A percentile compares a stretch with the other conserved stretches of the same genome.
Evolutionary conservation across 2,113 vertebrate genomes (phyloP).

Genomic region (Macrotis lagotis): DNA sequence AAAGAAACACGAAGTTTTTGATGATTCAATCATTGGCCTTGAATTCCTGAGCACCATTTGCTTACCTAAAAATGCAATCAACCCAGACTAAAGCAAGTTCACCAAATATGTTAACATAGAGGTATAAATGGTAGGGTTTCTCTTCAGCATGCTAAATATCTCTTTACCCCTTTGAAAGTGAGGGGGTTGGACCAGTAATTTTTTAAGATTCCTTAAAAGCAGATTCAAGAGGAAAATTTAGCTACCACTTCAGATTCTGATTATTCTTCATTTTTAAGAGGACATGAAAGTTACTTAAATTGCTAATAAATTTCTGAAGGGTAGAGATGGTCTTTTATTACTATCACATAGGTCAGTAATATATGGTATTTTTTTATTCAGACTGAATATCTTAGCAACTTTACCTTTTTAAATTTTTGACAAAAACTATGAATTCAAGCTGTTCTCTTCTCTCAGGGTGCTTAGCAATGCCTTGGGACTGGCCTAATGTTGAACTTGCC

Average conservation of each 20-base stretch:
- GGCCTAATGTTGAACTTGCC: not conserved
- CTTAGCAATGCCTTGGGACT: constrained; percentile 51
- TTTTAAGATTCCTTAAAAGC: not conserved
- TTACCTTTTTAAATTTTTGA: not conserved
- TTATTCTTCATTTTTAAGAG: not conserved
- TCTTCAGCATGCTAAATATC: not conserved
- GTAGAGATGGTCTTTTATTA: not conserved
- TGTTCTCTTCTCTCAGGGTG: constrained; percentile 22
- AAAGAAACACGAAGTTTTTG: not conserved
- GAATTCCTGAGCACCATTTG: not conserved
- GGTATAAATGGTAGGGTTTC: not conserved
- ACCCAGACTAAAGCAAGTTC: not conserved
- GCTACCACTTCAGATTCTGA: not conserved
- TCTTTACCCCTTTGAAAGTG: not conserved
- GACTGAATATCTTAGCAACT: not conserved
- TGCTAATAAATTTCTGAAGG: not conserved
- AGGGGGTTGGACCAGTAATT: not conserved
- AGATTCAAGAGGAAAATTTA: not conserved
- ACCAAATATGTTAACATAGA: not conserved
- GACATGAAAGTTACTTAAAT: constrained; percentile 12
- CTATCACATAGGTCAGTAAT: not conserved
- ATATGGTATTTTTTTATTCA: constrained; percentile 15
- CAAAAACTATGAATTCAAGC: constrained; percentile 25
- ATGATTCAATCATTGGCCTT: not conserved
- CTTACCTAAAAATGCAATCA: not conserved